Base-by-base conservation (phyloP, 92 coral and sea anemone genomes). In the Phymanthus crucifer region DNA sequence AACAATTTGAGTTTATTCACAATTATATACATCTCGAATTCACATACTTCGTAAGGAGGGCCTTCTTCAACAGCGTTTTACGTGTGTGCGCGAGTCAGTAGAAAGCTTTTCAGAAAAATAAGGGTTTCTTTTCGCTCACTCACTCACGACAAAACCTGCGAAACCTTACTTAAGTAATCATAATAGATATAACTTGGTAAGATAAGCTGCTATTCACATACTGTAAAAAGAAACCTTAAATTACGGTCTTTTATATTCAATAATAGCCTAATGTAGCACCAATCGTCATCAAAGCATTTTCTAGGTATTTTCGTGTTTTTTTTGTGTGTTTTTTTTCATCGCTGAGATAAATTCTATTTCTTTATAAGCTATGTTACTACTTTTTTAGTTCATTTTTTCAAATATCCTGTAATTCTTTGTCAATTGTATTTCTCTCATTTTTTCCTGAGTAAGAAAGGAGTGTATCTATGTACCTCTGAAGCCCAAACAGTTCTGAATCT, bases 401-500 rank as follows among this genome's bases (percentile, higher is more conserved):
- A 61, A 64, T 56, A 56, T 64, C 81, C n/a, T 36, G 72, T 69
- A 69, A 34, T 16, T 34, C 7, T 69, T 69, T 69, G 73, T 34
- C 45, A 34, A 32, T 69, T n/a, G 47, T 69, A 34, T 34, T 38
- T 69, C n/a, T 34, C 47, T 69, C 73, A 69, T 17, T 70, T 35
- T 70, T 34, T 35, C 14, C 50, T 70, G 74, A 40, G 17, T 70
- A 38, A 70, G 9, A 40, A 32, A 21, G 29, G 72, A 31, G 67
- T 31, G 78, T 72, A 72, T 83, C 79, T 87, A 85, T 50, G 85
- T 87, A 69, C 86, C 86, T 82, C 88, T 87, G 47, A 83, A 87
- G 71, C 84, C 86, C 71, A 87, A 48, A 79, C 91, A 87, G 85
- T 83, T 87, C 72, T 83, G 91, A 65, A 87, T 74, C 82, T 87